Percentiles rank a stretch among this genome's conserved stretches.
These are phyloP conservation scores for Cybosia mesomella DNA, from an alignment of 2,888 invertebrate genomes.

Conservation along the genomic window DNA sequence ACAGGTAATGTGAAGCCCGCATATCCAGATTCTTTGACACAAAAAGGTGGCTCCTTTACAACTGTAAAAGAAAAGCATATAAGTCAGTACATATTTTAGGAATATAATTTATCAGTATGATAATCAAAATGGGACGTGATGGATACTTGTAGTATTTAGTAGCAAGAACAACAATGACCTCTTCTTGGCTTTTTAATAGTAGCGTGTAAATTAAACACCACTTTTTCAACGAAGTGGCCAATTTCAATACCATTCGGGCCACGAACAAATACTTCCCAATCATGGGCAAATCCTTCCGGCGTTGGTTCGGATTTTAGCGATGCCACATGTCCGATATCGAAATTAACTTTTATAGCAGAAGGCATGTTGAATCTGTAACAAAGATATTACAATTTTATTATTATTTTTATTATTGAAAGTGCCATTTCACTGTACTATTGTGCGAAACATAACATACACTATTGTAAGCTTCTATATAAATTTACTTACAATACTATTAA, in stretches of 20 bases:
- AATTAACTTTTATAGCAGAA: constrained; percentile 88
- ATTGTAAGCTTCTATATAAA: too few relatives aligned
- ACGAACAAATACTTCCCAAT: constrained; percentile 98
- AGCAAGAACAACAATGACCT: constrained; percentile 86
- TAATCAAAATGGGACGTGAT: too few relatives aligned
- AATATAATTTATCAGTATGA: not conserved
- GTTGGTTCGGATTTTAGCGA: constrained; percentile 93
- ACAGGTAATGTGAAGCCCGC: constrained; percentile 97
- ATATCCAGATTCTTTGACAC: constrained; percentile 97
- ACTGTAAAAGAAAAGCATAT: constrained; percentile 87
- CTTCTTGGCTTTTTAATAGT: constrained; percentile 97
- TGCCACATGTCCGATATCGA: constrained; percentile 97
- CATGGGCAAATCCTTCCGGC: constrained; percentile 97
- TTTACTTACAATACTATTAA: too few relatives aligned
- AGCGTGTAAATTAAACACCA: constrained; percentile 95
- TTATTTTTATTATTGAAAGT: constrained; percentile 41
- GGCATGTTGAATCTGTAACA: constrained; percentile 72
- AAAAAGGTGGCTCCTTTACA: constrained; percentile 96
- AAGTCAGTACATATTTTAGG: not conserved
- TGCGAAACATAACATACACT: too few relatives aligned
- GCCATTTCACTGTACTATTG: constrained; percentile 42
- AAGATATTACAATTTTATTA: constrained; percentile 39
- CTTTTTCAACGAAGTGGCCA: constrained; percentile 96
- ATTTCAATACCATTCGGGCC: constrained; percentile 96
- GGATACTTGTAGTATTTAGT: too few relatives aligned